Evolutionary conservation across 2,888 invertebrate species (phyloP).

Genomic region (Toxonevra muliebris): DNA sequence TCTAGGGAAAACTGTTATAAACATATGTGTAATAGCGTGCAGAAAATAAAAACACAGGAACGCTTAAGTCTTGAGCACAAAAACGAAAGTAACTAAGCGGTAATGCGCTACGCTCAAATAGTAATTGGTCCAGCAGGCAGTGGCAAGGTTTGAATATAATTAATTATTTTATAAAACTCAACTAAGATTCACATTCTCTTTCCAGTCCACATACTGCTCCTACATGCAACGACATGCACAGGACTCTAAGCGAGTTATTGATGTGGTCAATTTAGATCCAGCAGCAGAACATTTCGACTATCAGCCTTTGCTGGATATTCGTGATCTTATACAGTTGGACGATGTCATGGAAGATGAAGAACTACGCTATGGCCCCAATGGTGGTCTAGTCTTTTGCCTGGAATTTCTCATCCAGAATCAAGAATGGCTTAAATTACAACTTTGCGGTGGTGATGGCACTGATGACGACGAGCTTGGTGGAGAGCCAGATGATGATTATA

Average conservation of each 20-base stretch:
- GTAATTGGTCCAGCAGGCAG: constrained; percentile 97
- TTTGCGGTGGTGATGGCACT: constrained; percentile 69
- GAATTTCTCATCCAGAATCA: constrained; percentile 92
- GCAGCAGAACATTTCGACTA: constrained; percentile 98
- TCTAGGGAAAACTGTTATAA: no score
- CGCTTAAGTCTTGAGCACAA: no score
- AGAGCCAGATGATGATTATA: constrained; percentile 93
- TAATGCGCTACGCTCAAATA: constrained; percentile 92
- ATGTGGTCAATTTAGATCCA: constrained; percentile 96
- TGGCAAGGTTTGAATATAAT: constrained; percentile 79
- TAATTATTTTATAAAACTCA: not conserved
- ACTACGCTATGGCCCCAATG: constrained; percentile 95
- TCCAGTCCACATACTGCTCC: constrained; percentile 92
- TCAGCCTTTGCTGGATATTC: constrained; percentile 82
- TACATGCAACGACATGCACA: constrained; percentile 86
- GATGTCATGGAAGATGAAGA: constrained; percentile 98
- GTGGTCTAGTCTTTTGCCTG: constrained; percentile 94
- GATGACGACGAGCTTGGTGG: constrained; percentile 63
- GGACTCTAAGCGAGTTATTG: constrained; percentile 76
- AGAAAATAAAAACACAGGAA: no score
- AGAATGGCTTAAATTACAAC: constrained; percentile 89
- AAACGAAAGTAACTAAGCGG: no score
- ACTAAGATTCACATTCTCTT: constrained; percentile 1
- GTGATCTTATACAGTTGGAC: constrained; percentile 91
- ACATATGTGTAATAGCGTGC: no score